phyloP scores from a whole-genome alignment of 2,113 vertebrate genomes.

The Pygoscelis adeliae region DNA sequence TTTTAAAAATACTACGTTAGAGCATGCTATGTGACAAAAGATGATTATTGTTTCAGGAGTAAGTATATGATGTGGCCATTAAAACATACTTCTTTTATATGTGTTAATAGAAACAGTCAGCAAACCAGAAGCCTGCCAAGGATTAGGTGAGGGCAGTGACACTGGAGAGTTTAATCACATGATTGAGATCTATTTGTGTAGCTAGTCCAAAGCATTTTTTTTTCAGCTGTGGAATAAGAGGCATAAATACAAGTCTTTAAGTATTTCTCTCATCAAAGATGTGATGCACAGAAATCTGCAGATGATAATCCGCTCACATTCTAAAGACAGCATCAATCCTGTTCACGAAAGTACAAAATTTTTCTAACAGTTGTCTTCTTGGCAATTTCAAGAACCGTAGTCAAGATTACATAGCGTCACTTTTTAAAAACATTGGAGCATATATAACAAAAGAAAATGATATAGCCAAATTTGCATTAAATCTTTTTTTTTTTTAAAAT shows the following conservation, averaged over 20 bases:
- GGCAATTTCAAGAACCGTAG: background rate
- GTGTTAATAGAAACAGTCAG: background rate
- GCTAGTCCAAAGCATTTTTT: background rate
- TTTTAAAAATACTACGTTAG: conserved; percentile 14
- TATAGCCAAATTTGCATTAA: background rate
- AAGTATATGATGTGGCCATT: conserved; percentile 11
- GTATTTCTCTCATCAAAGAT: background rate
- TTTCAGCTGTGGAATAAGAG: background rate
- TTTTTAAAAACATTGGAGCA: background rate
- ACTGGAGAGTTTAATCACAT: background rate
- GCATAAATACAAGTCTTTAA: background rate
- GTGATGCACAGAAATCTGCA: background rate
- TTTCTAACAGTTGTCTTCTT: background rate
- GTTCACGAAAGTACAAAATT: background rate
- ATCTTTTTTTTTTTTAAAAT: background rate
- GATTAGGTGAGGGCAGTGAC: background rate
- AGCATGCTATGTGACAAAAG: conserved; percentile 15
- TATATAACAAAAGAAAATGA: background rate
- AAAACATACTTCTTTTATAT: background rate
- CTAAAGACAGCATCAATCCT: background rate
- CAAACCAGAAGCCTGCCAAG: background rate
- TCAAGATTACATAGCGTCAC: background rate
- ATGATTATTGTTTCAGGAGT: conserved; percentile 9
- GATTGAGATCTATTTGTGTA: background rate
- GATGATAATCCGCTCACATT: background rate